These are phyloP conservation scores for Antechinus stuartii DNA, from an alignment of 2,113 vertebrate species.

Conservation along the genomic window DNA sequence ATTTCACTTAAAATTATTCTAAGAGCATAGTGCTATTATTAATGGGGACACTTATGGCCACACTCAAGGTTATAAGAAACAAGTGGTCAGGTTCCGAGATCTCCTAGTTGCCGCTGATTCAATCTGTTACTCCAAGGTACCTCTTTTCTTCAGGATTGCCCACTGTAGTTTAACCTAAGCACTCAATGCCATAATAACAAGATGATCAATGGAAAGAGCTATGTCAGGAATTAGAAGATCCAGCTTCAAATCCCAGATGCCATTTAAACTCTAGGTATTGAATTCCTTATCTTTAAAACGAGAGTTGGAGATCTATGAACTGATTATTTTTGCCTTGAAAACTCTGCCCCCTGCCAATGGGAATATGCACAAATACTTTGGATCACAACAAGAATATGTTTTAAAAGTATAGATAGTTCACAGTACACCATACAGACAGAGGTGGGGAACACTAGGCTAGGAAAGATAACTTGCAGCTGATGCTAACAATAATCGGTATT, in stretches of 20 bases:
- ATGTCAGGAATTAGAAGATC: neutral
- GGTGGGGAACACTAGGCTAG: neutral
- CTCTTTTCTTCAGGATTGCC: neutral
- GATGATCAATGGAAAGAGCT: neutral
- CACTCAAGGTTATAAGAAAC: neutral
- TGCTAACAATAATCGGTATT: neutral
- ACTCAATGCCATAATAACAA: neutral
- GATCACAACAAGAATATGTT: neutral
- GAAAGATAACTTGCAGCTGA: neutral
- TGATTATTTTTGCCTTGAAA: neutral
- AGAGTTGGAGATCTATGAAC: neutral
- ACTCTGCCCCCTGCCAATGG: neutral
- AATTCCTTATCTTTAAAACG: neutral
- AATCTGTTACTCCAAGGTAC: accelerated
- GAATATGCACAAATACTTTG: neutral
- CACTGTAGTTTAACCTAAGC: neutral
- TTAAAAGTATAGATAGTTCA: neutral
- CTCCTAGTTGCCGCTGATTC: neutral
- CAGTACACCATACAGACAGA: neutral
- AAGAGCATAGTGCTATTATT: neutral
- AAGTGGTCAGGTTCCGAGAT: neutral
- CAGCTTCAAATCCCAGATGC: neutral
- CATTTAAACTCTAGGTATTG: neutral
- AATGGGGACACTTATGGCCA: neutral
- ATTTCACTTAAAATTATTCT: neutral